phyloP scores from a whole-genome alignment of 2,113 vertebrate species.

The Podarcis muralis region DNA sequence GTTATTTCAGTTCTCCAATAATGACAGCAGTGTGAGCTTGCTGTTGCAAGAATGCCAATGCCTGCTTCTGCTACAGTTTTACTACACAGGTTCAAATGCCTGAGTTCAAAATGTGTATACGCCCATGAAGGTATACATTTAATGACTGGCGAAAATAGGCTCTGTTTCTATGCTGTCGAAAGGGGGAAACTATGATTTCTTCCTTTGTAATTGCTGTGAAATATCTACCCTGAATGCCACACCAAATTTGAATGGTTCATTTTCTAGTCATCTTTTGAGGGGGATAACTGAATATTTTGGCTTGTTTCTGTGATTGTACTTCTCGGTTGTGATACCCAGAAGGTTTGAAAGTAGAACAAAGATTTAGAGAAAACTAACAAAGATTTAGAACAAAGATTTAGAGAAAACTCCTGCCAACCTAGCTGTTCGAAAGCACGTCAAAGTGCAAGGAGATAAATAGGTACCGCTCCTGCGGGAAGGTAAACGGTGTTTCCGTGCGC shows the following conservation, averaged over 20 bases:
- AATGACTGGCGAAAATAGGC: neutral
- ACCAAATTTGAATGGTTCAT: neutral
- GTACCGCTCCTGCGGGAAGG: too few species aligned
- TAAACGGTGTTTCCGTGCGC: too few species aligned
- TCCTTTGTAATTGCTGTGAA: neutral
- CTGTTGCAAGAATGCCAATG: too few species aligned
- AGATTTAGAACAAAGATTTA: too few species aligned
- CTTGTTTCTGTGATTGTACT: neutral
- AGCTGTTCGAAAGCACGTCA: too few species aligned
- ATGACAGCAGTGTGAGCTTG: too few species aligned
- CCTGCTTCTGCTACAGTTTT: too few species aligned
- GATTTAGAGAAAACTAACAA: neutral
- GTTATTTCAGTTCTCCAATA: too few species aligned
- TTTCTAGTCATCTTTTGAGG: neutral
- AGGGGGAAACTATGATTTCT: neutral
- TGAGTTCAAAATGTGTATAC: neutral
- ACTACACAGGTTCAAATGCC: neutral
- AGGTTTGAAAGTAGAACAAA: neutral
- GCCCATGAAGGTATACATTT: neutral
- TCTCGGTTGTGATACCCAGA: neutral
- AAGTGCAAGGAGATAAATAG: too few species aligned
- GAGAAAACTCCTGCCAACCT: too few species aligned
- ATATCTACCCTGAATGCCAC: neutral
- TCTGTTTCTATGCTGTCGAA: neutral
- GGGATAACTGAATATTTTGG: neutral